phyloP scores from a whole-genome alignment of 1,140 invertebrate genomes.

The Babylonia areolata region DNA sequence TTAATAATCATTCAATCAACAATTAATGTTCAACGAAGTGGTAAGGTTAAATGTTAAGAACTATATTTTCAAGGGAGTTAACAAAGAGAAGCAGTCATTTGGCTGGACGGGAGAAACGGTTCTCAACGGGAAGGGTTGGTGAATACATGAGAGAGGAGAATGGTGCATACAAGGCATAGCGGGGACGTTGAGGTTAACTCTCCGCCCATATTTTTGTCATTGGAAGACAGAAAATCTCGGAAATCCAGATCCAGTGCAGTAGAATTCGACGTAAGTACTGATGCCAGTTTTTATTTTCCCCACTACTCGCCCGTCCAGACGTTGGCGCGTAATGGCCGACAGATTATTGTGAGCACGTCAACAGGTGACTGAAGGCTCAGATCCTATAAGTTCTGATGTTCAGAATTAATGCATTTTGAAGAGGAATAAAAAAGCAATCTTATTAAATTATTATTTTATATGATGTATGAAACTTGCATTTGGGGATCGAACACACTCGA shows the following conservation, averaged over 20 bases:
- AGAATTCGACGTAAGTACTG: conserved; percentile 36
- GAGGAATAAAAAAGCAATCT: background rate
- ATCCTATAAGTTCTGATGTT: background rate
- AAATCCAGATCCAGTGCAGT: conserved; percentile 20
- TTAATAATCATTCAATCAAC: background rate
- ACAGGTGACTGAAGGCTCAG: background rate
- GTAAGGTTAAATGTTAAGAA: background rate
- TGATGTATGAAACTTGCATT: background rate
- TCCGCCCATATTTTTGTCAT: conserved; percentile 41
- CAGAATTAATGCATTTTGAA: background rate
- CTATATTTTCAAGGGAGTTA: background rate
- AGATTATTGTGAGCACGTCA: background rate
- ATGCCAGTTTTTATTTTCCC: background rate
- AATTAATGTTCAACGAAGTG: background rate
- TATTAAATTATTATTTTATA: background rate
- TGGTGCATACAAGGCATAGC: conserved; percentile 63
- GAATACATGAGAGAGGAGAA: conserved; percentile 35
- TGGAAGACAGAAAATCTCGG: conserved; percentile 36
- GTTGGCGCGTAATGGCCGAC: conserved; percentile 35
- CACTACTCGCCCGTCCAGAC: conserved; percentile 20
- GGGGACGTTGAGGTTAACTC: conserved; percentile 50
- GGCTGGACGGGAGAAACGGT: conserved; percentile 26
- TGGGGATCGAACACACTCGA: background rate
- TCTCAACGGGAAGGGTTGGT: background rate
- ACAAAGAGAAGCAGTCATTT: background rate